These are phyloP conservation scores for Naso thynnoides DNA, from an alignment of 2,797 vertebrate species.

Conservation along the genomic window DNA sequence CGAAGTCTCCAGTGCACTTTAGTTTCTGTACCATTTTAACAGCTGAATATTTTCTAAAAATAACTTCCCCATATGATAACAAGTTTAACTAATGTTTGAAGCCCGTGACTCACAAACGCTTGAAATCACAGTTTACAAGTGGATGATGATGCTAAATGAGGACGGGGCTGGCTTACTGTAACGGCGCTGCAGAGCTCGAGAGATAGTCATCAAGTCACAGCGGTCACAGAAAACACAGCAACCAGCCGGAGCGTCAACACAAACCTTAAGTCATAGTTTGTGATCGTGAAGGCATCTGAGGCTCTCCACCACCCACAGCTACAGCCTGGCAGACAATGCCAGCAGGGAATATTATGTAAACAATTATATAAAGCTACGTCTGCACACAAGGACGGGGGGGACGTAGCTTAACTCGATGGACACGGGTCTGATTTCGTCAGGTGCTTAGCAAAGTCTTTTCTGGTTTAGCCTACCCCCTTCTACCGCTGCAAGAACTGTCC, in stretches of 20 bases:
- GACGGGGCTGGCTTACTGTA: slow-evolving; percentile 16
- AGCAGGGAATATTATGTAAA: slow-evolving; percentile 75
- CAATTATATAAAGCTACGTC: slow-evolving; percentile 69
- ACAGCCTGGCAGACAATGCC: slow-evolving; percentile 50
- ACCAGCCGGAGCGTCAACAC: slow-evolving; percentile 60
- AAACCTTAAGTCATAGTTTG: slow-evolving; percentile 53
- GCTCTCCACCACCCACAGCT: slow-evolving; percentile 62
- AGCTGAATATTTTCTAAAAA: background rate
- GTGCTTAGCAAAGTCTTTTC: background rate
- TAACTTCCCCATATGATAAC: background rate
- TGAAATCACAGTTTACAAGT: slow-evolving; percentile 29
- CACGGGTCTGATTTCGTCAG: slow-evolving; percentile 21
- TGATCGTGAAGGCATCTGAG: slow-evolving; percentile 51
- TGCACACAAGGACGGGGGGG: slow-evolving; percentile 40
- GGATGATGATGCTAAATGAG: background rate
- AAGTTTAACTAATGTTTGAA: slow-evolving; percentile 1
- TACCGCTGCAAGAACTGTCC: background rate
- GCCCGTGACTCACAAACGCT: background rate
- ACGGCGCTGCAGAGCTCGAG: slow-evolving; percentile 12
- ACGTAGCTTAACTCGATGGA: slow-evolving; percentile 43
- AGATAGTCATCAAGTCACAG: slow-evolving; percentile 59
- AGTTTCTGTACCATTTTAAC: background rate
- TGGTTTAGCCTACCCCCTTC: background rate
- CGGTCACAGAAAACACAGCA: slow-evolving; percentile 59
- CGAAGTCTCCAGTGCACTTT: background rate